Evolutionary conservation across 2,113 vertebrate genomes (phyloP).

Genomic region (Bujurquina vittata): DNA sequence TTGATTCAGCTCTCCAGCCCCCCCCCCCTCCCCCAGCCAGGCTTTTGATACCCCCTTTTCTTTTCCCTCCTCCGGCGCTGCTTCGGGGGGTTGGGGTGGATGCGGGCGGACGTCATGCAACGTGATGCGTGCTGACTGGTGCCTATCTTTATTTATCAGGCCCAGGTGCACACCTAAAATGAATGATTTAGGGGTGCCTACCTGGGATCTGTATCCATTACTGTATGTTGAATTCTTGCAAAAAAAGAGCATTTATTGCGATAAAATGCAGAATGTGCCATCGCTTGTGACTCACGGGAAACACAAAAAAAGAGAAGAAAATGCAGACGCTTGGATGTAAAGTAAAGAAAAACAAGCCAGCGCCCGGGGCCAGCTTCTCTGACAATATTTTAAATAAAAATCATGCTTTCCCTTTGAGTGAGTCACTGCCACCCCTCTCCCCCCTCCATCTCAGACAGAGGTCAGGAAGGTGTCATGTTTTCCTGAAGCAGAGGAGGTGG

Average conservation of each 20-base stretch:
- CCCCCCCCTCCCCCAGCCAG: not conserved
- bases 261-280: not conserved
- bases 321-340: not conserved
- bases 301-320: not conserved
- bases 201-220: not conserved
- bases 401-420: slow-evolving; percentile 23
- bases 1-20: slow-evolving; percentile 47
- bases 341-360: not conserved
- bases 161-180: not conserved
- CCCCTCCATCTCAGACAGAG: slow-evolving; percentile 35
- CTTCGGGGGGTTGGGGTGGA: slow-evolving; percentile 18
- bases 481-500: slow-evolving; percentile 42
- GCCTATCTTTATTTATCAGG: slow-evolving; percentile 22
- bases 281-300: slow-evolving; percentile 18
- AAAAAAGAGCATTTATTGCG: not conserved
- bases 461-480: slow-evolving; percentile 58
- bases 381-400: slow-evolving; percentile 44
- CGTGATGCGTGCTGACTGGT: slow-evolving; percentile 23
- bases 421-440: slow-evolving; percentile 33
- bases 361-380: not conserved
- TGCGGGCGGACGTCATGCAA: not conserved
- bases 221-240: not conserved
- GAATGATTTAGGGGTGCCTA: not conserved
- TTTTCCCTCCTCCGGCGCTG: not conserved
- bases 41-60: slow-evolving; percentile 53